Base-by-base conservation (phyloP, 2,888 invertebrate genomes). In the Drosophila anceps region DNA sequence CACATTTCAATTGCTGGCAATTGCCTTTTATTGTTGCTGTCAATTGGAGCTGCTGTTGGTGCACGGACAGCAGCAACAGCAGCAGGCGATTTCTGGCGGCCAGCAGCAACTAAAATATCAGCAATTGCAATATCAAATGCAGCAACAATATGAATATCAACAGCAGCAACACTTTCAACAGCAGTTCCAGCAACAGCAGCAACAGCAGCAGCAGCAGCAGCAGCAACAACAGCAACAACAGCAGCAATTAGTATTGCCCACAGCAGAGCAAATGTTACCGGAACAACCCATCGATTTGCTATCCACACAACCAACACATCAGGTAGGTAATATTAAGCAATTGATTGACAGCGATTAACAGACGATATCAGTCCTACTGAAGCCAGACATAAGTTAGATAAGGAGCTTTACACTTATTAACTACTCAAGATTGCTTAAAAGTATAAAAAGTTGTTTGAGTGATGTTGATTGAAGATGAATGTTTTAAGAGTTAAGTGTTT, bases 111-210 rank as follows among this genome's bases (percentile, higher is more conserved):
- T 85, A 41, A 90, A 87, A 61, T 90, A 90, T 72, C 87, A 90
- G 50, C 87, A 87, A 75, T 68, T 87, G 82, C 87, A 87, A 73
- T 90, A 87, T 80, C 87, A 87, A 77, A 80, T 87, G 88, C 87
- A 87, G 59, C 90, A 87, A 71, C 90, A 90, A 80, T 87, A 87
- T 84, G 87, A 87, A 80, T 87, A 87, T 65, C 87, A 90, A 43
- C 90, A 87, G 65, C 87, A 87, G 54, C 87, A 90, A 54, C 90
- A 90, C 41, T 86, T 75, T 66, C 88, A 88, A 37, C 90, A 88
- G 46, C 88, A 90, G 55, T 88, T 76, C 43, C 88, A 87, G 20
- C 89, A 88, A 7, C 84, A 86, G 27, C 82, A 87, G 0, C 73
- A 83, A 9, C 70, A 74, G 9, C 75, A 82, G 7, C 73, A 72